Evolutionary conservation across 2,113 vertebrate species (phyloP).

Genomic region (Taxidea taxus): DNA sequence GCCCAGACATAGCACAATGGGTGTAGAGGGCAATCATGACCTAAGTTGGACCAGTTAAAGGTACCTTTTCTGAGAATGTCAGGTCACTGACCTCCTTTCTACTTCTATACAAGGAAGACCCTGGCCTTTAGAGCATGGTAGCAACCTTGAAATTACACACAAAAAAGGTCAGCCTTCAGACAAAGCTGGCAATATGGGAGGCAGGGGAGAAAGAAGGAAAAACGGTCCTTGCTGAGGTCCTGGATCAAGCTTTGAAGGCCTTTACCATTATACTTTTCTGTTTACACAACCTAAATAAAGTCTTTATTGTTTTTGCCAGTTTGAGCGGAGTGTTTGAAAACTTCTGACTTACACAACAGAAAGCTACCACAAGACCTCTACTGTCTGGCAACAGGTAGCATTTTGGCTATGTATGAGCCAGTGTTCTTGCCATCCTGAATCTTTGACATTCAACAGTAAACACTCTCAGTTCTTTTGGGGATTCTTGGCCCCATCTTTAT

Average conservation of each 20-base stretch:
- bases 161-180: neutral
- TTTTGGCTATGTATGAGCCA: neutral
- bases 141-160: neutral
- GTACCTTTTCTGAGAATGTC: neutral
- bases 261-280: neutral
- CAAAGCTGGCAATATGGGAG: neutral
- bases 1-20: neutral
- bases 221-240: neutral
- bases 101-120: neutral
- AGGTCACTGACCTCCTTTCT: neutral
- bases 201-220: neutral
- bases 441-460: neutral
- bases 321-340: neutral
- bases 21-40: neutral
- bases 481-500: neutral
- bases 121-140: neutral
- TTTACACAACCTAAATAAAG: neutral
- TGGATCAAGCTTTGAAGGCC: neutral
- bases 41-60: neutral
- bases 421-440: neutral
- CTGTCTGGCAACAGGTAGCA: neutral
- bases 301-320: neutral
- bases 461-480: neutral
- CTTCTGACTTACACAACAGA: neutral
- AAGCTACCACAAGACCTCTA: neutral